These are phyloP conservation scores for Canis aureus DNA, from an alignment of 2,113 vertebrate genomes.

Conservation along the genomic window DNA sequence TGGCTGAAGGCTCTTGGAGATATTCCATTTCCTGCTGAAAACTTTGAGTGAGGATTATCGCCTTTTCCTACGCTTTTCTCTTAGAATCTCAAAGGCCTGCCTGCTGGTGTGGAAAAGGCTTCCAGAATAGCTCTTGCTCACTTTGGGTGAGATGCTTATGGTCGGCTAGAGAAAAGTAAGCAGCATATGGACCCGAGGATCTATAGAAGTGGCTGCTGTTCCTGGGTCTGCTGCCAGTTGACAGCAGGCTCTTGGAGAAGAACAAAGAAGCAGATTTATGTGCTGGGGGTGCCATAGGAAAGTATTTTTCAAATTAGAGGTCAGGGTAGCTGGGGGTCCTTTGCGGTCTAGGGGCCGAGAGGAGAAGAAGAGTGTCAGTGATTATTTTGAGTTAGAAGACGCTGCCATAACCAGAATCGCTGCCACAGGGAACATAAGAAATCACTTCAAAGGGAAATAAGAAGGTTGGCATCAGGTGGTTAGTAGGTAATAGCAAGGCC, in stretches of 20 bases:
- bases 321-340: background rate
- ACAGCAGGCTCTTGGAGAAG: background rate
- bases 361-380: background rate
- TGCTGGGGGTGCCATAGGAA: background rate
- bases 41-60: background rate
- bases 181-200: background rate
- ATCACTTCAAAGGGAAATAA: conserved; percentile 30
- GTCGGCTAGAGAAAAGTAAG: background rate
- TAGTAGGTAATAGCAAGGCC: background rate
- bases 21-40: conserved; percentile 23
- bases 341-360: background rate
- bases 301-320: background rate
- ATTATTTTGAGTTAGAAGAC: conserved; percentile 33
- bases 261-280: background rate
- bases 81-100: background rate
- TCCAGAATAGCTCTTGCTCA: conserved; percentile 35
- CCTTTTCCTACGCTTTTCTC: background rate
- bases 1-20: background rate
- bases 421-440: background rate
- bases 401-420: background rate
- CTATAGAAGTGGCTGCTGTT: background rate
- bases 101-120: conserved; percentile 24
- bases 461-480: background rate
- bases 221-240: background rate
- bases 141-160: background rate